Base-by-base conservation (phyloP, 2,797 vertebrate species). In the Lophotriccus pileatus region DNA sequence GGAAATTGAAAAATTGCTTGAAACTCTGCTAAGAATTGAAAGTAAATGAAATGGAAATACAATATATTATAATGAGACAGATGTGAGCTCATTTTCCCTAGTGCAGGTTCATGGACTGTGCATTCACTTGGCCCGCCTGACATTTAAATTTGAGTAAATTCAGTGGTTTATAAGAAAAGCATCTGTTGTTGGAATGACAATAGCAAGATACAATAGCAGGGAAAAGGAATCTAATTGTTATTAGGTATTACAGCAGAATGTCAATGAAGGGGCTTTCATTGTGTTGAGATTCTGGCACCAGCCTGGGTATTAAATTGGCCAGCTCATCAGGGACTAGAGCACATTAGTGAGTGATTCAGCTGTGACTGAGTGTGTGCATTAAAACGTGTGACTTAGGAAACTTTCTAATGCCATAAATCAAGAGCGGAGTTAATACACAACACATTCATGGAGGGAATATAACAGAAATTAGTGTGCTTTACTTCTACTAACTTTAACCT, bases 101-200 rank as follows among this genome's bases (percentile, higher is more conserved):
- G 84, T 36, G 68, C 90, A 81, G 75, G 91, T 95, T 97, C 93
- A 90, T 74, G 80, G 94, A 59, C 87, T 84, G 87, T 84, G 95
- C 96, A 78, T 95, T 96, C 89, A 66, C 87, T 96, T 93, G 91
- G 86, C 88, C 96, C 1, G 49, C 87, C 79, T 97, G 95, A 96
- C 93, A 97, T 97, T 97, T 97, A 96, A 93, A 95, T 97, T 92
- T 96, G 89, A 87, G 94, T 96, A 97, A 98, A 95, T 95, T 97
- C 96, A 96, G 67, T 95, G 91, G 94, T 94, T 97, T 97, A 93
- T 94, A 97, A 97, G 92, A 90, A 97, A 96, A 97, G 87, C 86
- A 95, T 96, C 96, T 97, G 94, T 97, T 97, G 73, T 94, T 97
- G 77, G 77, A 93, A 96, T 94, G 95, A 97, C 97, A 97, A 97